Base-by-base conservation (phyloP, 2,797 vertebrate genomes). In the Columba guinea region DNA sequence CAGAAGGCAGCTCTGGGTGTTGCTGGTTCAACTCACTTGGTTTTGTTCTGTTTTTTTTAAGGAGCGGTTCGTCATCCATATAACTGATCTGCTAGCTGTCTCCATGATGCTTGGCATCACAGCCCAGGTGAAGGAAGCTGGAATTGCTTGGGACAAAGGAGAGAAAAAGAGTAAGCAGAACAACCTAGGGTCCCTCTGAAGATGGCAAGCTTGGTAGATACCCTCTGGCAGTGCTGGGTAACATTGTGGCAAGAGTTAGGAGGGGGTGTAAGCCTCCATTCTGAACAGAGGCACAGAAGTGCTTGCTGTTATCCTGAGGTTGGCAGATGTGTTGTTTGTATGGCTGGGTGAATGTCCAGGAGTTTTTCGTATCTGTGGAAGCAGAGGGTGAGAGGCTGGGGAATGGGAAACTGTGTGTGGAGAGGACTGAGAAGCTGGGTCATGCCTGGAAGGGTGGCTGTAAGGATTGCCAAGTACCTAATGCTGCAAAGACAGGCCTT, bases 91-190 rank as follows among this genome's bases (percentile, higher is more conserved):
- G 64, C 97, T 99, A 46, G 99, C 99, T 0, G 99, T 99, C 80
- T 99, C 99, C 91, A 99, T 99, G 99, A 99, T 99, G 99, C 95
- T 99, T 95, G 99, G 99, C 84, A 99, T 99, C 95, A 99, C 99
- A 0, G 99, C 98, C 51, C 99, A 99, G 97, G 99, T 99, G 96
- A 99, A 99, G 97, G 99, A 99, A 95, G 99, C 99, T 1, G 99
- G 99, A 69, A 92, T 99, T 30, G 99, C 99, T 1, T 99, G 99
- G 99, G 99, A 99, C 98, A 99, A 99, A 98, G 99, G 99, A 91
- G 99, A 99, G 96, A 99, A 99, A 93, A 99, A 99, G 95, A 99
- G 99, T 99, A 97, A 98, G 98, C 63, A 10, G 4, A 74, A 11
- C 21, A 37, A 7, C 39, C 46, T 34, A 2, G 24, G 34, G 56